Percentiles rank a stretch among this genome's conserved stretches.
phyloP scores from a whole-genome alignment of 2,113 vertebrate genomes.

The Python bivittatus region DNA sequence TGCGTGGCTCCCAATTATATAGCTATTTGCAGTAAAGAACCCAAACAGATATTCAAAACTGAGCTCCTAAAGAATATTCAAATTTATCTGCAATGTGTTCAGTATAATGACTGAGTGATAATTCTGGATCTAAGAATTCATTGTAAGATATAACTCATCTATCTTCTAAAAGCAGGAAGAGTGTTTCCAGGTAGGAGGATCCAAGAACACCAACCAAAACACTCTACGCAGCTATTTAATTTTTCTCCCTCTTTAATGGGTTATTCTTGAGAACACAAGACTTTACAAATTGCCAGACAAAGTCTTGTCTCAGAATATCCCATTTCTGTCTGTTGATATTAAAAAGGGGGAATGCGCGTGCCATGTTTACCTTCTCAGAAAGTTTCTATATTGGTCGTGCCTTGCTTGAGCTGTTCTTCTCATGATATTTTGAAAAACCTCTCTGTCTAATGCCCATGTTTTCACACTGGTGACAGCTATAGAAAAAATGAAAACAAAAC shows the following conservation, averaged over 20 bases:
- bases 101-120: not conserved
- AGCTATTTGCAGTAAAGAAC: not conserved
- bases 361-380: conserved; percentile 85
- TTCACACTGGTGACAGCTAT: conserved; percentile 85
- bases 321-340: not conserved
- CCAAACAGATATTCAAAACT: not conserved
- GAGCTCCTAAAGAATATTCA: not conserved
- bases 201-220: not conserved
- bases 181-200: not conserved
- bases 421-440: conserved; percentile 94
- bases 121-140: not conserved
- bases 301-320: not conserved
- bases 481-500: conserved; percentile 40
- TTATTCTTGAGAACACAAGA: not conserved
- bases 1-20: not conserved
- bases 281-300: not conserved
- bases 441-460: conserved; percentile 91
- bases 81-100: not conserved
- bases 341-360: not conserved
- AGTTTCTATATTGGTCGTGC: conserved; percentile 87
- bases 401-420: conserved; percentile 88
- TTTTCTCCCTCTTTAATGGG: not conserved
- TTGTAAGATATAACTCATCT: not conserved
- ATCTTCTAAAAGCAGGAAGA: not conserved
- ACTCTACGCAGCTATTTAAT: not conserved